These are phyloP conservation scores for Ylistrum balloti DNA, from an alignment of 1,140 invertebrate genomes.

Conservation along the genomic window DNA sequence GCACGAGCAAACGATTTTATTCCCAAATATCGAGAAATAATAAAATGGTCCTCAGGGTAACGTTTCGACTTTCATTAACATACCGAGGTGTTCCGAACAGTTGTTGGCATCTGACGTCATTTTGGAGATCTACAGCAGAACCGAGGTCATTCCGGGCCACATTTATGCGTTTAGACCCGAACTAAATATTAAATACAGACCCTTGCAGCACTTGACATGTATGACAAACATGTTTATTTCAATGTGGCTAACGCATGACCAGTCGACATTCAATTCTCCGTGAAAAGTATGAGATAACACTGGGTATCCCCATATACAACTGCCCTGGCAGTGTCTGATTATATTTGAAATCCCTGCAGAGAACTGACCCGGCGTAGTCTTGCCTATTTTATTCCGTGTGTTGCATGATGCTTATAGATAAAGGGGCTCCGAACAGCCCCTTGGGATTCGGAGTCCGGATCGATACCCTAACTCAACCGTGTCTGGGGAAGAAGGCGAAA, in stretches of 20 bases:
- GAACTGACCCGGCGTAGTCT: background rate
- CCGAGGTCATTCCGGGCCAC: no score
- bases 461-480: constrained; percentile 3
- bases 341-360: background rate
- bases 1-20: no score
- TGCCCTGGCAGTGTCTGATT: background rate
- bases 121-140: no score
- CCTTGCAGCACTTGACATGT: background rate
- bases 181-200: background rate
- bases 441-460: background rate
- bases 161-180: no score
- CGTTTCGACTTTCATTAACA: no score
- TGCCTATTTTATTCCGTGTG: background rate
- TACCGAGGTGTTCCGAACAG: no score
- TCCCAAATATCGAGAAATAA: no score
- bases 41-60: no score
- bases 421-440: background rate
- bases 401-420: background rate
- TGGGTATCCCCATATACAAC: background rate
- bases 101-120: no score
- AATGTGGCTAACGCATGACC: background rate
- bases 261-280: background rate
- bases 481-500: background rate
- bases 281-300: background rate
- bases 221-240: constrained; percentile 4